A percentile compares a stretch with the other conserved stretches of the same genome.
Conservation (phyloP, 2,113 vertebrate species). For the Salvator merianae region DNA sequence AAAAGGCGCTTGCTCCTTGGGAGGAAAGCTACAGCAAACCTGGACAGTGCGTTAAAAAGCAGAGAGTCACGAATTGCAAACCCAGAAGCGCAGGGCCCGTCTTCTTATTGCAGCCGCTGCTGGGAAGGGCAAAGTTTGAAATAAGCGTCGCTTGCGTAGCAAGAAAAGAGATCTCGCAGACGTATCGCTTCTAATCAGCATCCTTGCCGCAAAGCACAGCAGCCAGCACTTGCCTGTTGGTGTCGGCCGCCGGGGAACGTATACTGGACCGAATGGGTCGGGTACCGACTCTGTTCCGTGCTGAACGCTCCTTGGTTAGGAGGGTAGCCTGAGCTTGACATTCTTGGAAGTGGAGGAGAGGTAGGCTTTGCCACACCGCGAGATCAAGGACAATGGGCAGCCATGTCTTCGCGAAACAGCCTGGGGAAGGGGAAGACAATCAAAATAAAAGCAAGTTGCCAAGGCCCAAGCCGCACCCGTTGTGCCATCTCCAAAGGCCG, state of each 20-base stretch:
- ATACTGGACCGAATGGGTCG: slow-evolving; percentile 92
- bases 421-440: slow-evolving; percentile 57
- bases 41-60: too few relatives aligned
- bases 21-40: too few relatives aligned
- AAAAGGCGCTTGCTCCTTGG: too few relatives aligned
- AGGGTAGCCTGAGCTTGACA: slow-evolving; percentile 99
- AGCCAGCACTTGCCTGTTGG: slow-evolving; percentile 81
- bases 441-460: slow-evolving; percentile 58
- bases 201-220: too few relatives aligned
- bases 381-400: slow-evolving; percentile 79
- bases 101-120: too few relatives aligned
- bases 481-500: too few relatives aligned
- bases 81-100: too few relatives aligned
- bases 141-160: too few relatives aligned
- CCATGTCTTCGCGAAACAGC: slow-evolving; percentile 86
- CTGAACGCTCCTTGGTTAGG: slow-evolving; percentile 96
- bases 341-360: slow-evolving; percentile 78
- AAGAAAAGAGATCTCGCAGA: background rate
- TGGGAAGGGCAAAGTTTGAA: too few relatives aligned
- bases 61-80: too few relatives aligned
- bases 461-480: slow-evolving; percentile 42
- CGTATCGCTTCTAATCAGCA: too few relatives aligned
- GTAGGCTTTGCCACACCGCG: slow-evolving; percentile 77
- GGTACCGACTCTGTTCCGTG: slow-evolving; percentile 92
- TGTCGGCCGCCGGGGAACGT: slow-evolving; percentile 88